Base-by-base conservation (phyloP, 1,140 invertebrate species). In the Drosophila nebulosa region DNA sequence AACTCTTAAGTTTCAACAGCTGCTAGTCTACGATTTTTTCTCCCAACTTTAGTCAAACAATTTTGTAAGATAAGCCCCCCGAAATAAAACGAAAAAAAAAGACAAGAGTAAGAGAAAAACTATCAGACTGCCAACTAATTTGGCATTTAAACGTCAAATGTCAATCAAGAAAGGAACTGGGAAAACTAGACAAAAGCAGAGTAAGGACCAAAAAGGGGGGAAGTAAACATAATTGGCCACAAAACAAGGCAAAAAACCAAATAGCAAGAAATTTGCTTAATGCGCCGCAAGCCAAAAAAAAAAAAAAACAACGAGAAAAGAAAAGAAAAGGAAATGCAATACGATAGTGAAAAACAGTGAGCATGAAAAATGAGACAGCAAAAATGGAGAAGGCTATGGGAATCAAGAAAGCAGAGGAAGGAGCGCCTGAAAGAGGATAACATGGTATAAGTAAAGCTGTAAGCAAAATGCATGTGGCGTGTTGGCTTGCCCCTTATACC, bases 131-230 rank as follows among this genome's bases (percentile, higher is more conserved):
- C 32, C 70, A 65, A 75, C 84, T 88, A 83, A 88, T 88, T 88
- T 88, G 83, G 83, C 78, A 88, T 83, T 83, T 88, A 79, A 73
- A 88, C 75, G 83, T 88, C 83, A 88, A 88, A 88, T 78, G 83
- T 88, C 83, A 88, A 83, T 88, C 83, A 81, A 62, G 75, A 57
- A 65, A 64, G 50, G 42, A 64, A 73, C 12, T 55, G 42, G 42
- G 39, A 79, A 64, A 50, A 42, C 3, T 36, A 42, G 30, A 79
- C 24, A 53, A 39, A 64, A 32, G 4, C 22, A 30, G 26, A 7
- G 27, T 30, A 51, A 50, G 55, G 52, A 22, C 30, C 22, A 24
- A 42, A 67, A 69, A 24, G 63, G 42, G 30, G 63, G 42, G 51
- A 24, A 62, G 39, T 73, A 85, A 78, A 72, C 67, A 81, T 85